Conservation (phyloP, 2,797 vertebrate species). For the Fratercula arctica region DNA sequence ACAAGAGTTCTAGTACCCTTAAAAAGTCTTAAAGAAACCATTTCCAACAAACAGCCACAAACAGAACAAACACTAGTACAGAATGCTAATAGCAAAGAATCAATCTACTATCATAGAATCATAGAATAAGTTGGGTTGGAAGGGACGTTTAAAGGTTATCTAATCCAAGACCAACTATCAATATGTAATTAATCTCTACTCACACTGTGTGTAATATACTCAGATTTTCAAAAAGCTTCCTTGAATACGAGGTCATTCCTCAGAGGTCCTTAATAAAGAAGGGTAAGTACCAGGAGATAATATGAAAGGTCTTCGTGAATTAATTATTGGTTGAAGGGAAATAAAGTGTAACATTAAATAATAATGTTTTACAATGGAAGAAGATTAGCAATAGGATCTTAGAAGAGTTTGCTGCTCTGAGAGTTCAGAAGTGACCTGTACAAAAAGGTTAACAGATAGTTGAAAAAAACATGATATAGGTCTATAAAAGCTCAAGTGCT, state of each 20-base stretch:
- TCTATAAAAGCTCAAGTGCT: background rate
- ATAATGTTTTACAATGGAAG: background rate
- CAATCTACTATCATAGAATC: background rate
- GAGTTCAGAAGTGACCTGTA: background rate
- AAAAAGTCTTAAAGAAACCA: background rate
- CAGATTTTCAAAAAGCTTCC: background rate
- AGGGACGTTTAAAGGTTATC: background rate
- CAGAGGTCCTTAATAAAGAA: background rate
- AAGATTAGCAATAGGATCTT: background rate
- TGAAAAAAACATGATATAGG: background rate
- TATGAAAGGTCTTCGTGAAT: background rate
- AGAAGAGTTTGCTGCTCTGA: background rate
- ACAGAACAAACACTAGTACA: background rate
- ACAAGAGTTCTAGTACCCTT: background rate
- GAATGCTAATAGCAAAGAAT: background rate
- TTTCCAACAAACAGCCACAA: background rate
- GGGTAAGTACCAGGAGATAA: background rate
- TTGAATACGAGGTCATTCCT: background rate
- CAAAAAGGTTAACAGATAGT: background rate
- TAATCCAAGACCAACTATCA: background rate
- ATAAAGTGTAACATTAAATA: background rate
- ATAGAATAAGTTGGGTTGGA: background rate
- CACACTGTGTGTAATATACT: background rate
- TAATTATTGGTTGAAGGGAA: background rate
- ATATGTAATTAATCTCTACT: background rate